Evolutionary conservation across 2,888 invertebrate genomes (phyloP), one percentile per base, ranked within the genome.

Genomic region (Bellardia bayeri): DNA sequence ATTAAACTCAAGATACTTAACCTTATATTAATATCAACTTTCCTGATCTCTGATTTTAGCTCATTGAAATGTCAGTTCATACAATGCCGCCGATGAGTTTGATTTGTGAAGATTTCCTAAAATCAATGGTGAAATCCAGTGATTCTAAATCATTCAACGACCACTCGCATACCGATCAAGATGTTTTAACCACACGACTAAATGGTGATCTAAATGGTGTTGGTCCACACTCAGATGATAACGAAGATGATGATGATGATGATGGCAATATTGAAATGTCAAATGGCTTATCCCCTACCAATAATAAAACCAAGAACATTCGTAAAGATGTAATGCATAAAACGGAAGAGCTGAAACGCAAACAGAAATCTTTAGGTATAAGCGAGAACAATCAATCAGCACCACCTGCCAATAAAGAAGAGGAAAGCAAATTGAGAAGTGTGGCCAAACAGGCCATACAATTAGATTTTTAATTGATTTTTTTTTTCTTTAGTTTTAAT

Each of bases 71-170:
- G 91, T 91, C 93, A 79, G 91, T 92, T 75, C 93, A 94, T 88
- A 92, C 93, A 45, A 94, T 94, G 93, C 92, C 93, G 30, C 92
- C 93, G 30, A 89, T 93, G 87, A 92, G 91, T 89, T 89, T 93
- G 80, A 89, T 94, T 42, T 92, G 91, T 85, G 90, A 90, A 63
- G 92, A 92, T 86, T 93, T 93, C 82, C 88, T 93, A 4, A 92
- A 92, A 89, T 90, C 92, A 56, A 89, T 92, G 85, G 89, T 92
- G 14, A 90, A 90, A 88, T 88, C 90, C 37, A 88, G 90, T 23
- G 91, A 91, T 51, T 11, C 64, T 4, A 61, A 63, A 30, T 45
- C 54, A 37, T 8, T 14, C 2, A 37, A 8, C 8, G 37, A 66
- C 14, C 3, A 23, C n/a, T 30, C 14, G 51, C n/a, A 71, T 6